Conservation (phyloP, 2,113 vertebrate genomes). For the Theristicus caerulescens region DNA sequence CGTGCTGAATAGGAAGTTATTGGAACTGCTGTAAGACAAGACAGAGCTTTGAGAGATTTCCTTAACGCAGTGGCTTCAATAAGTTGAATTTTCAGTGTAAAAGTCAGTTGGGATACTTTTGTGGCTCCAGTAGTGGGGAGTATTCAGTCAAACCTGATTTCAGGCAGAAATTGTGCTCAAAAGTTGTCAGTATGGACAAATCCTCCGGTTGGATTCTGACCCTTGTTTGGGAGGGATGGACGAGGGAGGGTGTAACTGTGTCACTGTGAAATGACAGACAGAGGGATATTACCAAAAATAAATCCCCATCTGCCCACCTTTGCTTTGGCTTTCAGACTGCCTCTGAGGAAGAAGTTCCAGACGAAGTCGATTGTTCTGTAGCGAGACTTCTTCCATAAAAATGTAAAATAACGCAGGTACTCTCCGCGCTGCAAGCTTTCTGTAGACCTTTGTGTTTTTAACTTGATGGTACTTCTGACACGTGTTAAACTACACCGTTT, state of each 20-base stretch:
- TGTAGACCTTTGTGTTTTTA: neutral
- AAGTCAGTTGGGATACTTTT: neutral
- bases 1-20: neutral
- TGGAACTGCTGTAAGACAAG: neutral
- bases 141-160: neutral
- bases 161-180: neutral
- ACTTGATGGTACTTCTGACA: neutral
- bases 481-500: accelerated
- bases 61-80: neutral
- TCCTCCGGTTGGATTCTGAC: neutral
- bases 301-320: neutral
- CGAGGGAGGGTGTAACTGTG: neutral
- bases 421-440: accelerated
- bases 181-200: neutral
- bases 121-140: neutral
- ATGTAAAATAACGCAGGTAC: neutral
- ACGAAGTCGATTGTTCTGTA: neutral
- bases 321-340: neutral
- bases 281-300: neutral
- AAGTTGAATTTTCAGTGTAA: neutral
- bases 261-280: neutral
- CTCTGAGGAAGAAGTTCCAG: neutral
- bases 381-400: neutral
- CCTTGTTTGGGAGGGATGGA: neutral
- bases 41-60: neutral